Base-by-base conservation (phyloP, 1,140 invertebrate species). In the Episyrphus balteatus region DNA sequence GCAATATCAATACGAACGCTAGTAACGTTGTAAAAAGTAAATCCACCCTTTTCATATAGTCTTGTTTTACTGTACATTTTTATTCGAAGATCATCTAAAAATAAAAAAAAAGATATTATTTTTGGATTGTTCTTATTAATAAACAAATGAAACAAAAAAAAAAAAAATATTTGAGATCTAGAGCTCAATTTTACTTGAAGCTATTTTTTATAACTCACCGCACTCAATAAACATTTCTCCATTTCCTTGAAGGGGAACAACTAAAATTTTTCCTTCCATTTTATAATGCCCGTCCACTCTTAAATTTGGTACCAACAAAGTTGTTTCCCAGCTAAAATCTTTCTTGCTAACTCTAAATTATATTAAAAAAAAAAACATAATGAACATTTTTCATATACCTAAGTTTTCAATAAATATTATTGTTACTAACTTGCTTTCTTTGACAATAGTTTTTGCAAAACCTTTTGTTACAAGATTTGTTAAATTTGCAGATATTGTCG, bases 211-310 rank as follows among this genome's bases (percentile, higher is more conserved):
- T 18, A 41, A 36, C 47, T 47, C 64, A 81, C 79, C 75, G 40
- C 79, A 77, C 59, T 81, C 79, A 58, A 84, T 77, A 70, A 79
- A 81, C 51, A 81, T 81, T 26, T 72, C 68, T 6, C 82, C 82
- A 33, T 74, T 69, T 2, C 82, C 82, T 40, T 78, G 74, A 15
- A 84, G 62, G 3, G 82, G 82, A 51, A 84, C 77, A 2, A 84
- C 63, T n/a, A 84, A 65, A 55, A 84, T 82, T 51, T 80, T 76
- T 30, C 82, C 82, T 50, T 75, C 73, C 47, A 84, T 70, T 50
- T 81, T 73, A 53, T 84, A 84, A 15, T 76, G 76, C 5, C 80
- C 80, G 57, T 84, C 80, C 36, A 84, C 74, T 53, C 78, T 70
- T 56, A 82, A 70, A 66, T 76, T 75, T 14, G 79, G 79, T 2